phyloP scores from a whole-genome alignment of 1,140 invertebrate species.

The Sitobion miscanthi region DNA sequence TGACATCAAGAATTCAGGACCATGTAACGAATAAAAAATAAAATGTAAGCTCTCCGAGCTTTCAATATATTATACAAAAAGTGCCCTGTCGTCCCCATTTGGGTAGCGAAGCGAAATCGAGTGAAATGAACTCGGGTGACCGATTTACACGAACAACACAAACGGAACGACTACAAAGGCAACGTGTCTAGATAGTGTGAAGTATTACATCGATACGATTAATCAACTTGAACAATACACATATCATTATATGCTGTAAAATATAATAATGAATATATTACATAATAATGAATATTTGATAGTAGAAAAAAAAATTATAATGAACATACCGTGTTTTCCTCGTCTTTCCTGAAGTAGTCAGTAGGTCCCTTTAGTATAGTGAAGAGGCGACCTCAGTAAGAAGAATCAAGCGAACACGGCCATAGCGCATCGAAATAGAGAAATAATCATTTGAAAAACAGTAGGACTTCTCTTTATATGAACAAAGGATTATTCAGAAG shows the following conservation, averaged over 20 bases:
- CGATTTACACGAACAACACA: slow-evolving; percentile 9
- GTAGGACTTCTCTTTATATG: neutral
- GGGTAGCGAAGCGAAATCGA: slow-evolving; percentile 7
- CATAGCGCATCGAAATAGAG: neutral
- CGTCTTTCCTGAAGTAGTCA: neutral
- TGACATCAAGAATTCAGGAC: slow-evolving; percentile 14
- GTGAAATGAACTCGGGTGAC: slow-evolving; percentile 3
- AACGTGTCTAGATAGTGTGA: neutral
- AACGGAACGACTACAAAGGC: neutral
- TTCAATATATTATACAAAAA: slow-evolving; percentile 36
- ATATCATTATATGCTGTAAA: neutral
- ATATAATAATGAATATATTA: neutral
- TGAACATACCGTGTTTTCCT: neutral
- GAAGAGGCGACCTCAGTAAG: neutral
- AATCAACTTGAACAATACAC: neutral
- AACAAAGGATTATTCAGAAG: neutral
- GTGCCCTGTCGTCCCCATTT: neutral
- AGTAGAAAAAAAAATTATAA: neutral
- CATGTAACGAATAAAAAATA: neutral
- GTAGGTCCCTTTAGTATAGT: neutral
- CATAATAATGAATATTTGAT: neutral
- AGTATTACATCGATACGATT: neutral
- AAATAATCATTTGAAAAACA: neutral
- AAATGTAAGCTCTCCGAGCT: neutral
- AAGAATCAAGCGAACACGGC: neutral